These are phyloP conservation scores for Siderastrea radians DNA, from an alignment of 92 coral and sea anemone species.

Conservation along the genomic window DNA sequence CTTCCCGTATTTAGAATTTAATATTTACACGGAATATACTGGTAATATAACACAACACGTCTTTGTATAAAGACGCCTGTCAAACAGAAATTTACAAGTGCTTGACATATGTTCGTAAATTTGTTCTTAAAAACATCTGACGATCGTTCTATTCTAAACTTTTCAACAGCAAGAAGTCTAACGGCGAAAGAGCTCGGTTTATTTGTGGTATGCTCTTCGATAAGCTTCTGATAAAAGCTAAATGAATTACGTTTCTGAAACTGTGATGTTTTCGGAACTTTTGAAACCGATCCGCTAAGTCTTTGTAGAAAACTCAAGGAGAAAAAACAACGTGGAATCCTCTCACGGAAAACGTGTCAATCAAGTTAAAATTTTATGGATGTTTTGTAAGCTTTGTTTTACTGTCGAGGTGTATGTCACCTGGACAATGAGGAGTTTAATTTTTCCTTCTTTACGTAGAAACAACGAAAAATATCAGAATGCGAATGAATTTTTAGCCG, in stretches of 20 bases:
- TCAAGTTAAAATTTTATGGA: background rate
- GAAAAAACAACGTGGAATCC: too few relatives aligned
- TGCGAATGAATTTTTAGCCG: too few relatives aligned
- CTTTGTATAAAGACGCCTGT: too few relatives aligned
- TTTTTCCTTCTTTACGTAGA: background rate
- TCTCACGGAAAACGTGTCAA: background rate
- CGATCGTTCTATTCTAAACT: background rate
- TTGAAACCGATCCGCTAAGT: background rate
- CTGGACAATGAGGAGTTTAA: background rate
- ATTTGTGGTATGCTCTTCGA: background rate
- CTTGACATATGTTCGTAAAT: too few relatives aligned
- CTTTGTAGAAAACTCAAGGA: background rate
- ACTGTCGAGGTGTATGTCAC: background rate
- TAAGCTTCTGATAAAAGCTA: conserved; percentile 1
- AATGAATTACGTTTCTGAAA: conserved; percentile 8
- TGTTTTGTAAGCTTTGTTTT: background rate
- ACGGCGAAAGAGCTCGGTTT: background rate
- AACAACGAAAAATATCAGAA: too few relatives aligned
- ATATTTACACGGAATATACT: background rate
- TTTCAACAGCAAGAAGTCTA: background rate
- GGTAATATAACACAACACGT: background rate
- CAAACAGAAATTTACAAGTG: background rate
- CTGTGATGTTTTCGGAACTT: background rate
- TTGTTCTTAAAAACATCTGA: too few relatives aligned
- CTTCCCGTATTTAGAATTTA: conserved; percentile 1